These are phyloP conservation scores for Anorthoa munda DNA, from an alignment of 2,888 invertebrate species.

Conservation along the genomic window DNA sequence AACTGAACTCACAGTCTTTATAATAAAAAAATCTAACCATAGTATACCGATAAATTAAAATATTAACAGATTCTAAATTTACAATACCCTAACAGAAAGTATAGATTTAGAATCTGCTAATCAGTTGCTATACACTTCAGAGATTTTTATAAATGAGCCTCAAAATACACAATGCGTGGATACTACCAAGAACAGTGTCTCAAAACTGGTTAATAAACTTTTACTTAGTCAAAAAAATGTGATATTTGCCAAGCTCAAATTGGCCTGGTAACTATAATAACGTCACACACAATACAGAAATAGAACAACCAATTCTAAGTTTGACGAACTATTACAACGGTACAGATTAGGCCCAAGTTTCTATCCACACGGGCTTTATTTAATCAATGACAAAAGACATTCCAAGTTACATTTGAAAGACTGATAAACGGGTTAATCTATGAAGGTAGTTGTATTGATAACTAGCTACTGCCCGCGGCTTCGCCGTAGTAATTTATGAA, in stretches of 20 bases:
- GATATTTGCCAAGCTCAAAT: neutral
- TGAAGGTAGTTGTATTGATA: conserved; percentile 5
- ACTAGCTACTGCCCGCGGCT: too few relatives aligned
- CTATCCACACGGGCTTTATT: conserved; percentile 34
- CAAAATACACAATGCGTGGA: too few relatives aligned
- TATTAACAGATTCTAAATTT: too few relatives aligned
- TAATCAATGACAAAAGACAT: conserved; percentile 29
- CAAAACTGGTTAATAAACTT: neutral
- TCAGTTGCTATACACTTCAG: too few relatives aligned
- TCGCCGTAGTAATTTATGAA: too few relatives aligned
- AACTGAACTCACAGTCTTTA: too few relatives aligned
- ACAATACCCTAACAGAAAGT: too few relatives aligned
- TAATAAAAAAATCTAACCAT: too few relatives aligned
- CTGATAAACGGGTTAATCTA: conserved; percentile 21
- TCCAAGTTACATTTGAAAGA: conserved; percentile 23
- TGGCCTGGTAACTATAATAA: conserved; percentile 1
- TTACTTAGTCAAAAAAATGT: neutral
- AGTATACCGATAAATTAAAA: too few relatives aligned
- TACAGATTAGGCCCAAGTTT: conserved; percentile 15
- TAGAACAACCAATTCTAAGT: conserved; percentile 17
- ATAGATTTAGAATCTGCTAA: too few relatives aligned
- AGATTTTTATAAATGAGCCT: too few relatives aligned
- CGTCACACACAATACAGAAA: conserved; percentile 7
- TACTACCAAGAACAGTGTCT: too few relatives aligned
- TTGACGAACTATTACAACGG: conserved; percentile 41